phyloP scores from a whole-genome alignment of 2,888 invertebrate species.

The Drosophila affinis region DNA sequence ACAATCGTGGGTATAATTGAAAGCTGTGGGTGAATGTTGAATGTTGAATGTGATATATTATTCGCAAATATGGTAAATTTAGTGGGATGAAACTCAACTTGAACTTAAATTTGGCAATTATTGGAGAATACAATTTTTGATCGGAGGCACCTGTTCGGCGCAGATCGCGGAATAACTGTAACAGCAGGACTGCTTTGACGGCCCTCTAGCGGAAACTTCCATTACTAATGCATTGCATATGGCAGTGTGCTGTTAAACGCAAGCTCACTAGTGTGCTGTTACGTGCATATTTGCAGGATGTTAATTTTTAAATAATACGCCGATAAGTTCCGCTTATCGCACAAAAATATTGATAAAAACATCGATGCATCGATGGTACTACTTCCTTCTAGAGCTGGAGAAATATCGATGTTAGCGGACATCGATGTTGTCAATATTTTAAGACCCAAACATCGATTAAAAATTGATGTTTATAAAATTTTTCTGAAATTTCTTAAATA shows the following conservation, averaged over 20 bases:
- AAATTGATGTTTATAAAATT: too few relatives aligned
- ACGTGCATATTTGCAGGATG: too few relatives aligned
- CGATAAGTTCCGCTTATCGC: too few relatives aligned
- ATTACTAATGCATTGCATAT: background rate
- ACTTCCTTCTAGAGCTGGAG: too few relatives aligned
- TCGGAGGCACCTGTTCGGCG: background rate
- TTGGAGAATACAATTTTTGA: background rate
- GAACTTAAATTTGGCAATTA: background rate
- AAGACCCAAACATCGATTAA: too few relatives aligned
- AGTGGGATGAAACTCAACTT: background rate
- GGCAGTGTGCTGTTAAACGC: conserved; percentile 1
- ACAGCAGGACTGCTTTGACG: background rate
- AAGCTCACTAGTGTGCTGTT: background rate
- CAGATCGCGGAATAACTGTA: conserved; percentile 28
- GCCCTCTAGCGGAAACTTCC: background rate
- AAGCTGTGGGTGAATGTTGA: background rate
- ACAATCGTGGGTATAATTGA: background rate
- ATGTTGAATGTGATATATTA: background rate
- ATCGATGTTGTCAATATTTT: too few relatives aligned
- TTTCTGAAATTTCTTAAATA: too few relatives aligned
- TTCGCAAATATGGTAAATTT: background rate
- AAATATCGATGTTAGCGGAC: too few relatives aligned
- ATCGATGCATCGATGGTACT: too few relatives aligned
- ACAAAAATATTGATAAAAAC: too few relatives aligned
- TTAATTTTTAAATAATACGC: too few relatives aligned